Evolutionary conservation across 2,888 invertebrate genomes (phyloP), one percentile per base, ranked within the genome.

Genomic region (Arrhopalites spinosus): DNA sequence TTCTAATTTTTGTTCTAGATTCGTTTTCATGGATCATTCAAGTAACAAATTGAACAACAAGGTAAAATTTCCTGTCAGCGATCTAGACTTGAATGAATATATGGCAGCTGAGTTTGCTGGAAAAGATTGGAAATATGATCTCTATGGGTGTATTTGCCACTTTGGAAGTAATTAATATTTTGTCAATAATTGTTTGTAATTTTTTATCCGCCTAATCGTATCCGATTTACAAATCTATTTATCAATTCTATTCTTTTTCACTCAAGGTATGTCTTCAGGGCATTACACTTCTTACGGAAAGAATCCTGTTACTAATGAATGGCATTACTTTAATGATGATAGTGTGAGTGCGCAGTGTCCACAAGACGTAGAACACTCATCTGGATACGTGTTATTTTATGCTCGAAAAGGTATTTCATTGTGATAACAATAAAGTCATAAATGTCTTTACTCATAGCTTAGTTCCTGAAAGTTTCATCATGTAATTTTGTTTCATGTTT

Each of bases 141-240:
- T 90, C 11, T 89, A 90, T 83, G 89, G 89, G 61, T 88, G 89
- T 79, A 89, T 90, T 47, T 90, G 90, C 83, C 90, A 90, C 84
- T 89, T 88, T 84, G 90, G 90, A 85, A 89, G 90, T 90, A 84
- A n/a, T n/a, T n/a, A n/a, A n/a, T n/a, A n/a, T n/a, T n/a, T n/a
- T n/a, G n/a, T n/a, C 67, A 29, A 20, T n/a, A 15, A 64, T 13
- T 64, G 25, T 25, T 64, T 25, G 13, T 20, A 11, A 13, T 13
- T 25, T n/a, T n/a, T n/a, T n/a, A n/a, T n/a, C n/a, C n/a, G n/a
- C n/a, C n/a, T n/a, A n/a, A n/a, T n/a, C n/a, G 20, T 8, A 25
- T 25, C 64, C 27, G 27, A 64, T 64, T 64, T 13, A n/a, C 25
- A 13, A 13, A 8, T 25, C 15, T 25, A 11, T 8, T 20, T 59